These are phyloP conservation scores for Amphiprion ocellaris DNA, from an alignment of 2,113 vertebrate species.

Conservation along the genomic window DNA sequence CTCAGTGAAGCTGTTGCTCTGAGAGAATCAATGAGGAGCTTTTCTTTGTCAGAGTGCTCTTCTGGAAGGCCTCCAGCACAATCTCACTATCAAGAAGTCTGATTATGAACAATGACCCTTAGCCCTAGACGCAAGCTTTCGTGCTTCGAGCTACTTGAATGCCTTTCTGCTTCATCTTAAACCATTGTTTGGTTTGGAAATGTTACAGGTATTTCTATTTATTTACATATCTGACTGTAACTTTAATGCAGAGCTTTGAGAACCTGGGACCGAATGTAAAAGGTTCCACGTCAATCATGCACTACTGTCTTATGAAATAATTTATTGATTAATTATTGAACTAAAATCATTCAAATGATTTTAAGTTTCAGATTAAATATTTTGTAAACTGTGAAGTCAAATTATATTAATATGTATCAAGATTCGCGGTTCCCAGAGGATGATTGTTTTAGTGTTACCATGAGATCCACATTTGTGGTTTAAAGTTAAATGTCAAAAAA, in stretches of 20 bases:
- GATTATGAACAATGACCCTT: slow-evolving; percentile 25
- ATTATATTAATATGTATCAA: no score
- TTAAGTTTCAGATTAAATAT: no score
- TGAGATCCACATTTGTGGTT: no score
- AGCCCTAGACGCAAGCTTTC: slow-evolving; percentile 4
- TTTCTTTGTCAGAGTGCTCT: slow-evolving; percentile 55
- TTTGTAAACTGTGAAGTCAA: no score
- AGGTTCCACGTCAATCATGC: no score
- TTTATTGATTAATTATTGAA: background rate
- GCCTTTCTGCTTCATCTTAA: background rate
- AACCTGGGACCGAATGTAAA: no score
- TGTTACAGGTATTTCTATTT: background rate
- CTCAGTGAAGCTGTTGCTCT: slow-evolving; percentile 24
- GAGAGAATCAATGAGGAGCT: slow-evolving; percentile 60
- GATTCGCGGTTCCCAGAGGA: no score
- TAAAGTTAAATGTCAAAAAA: no score
- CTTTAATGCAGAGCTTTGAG: background rate
- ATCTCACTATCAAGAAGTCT: slow-evolving; percentile 46
- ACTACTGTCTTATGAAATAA: no score
- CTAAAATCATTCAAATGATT: background rate
- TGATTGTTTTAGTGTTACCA: no score
- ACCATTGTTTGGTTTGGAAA: background rate
- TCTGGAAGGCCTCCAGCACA: slow-evolving; percentile 55
- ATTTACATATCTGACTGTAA: background rate
- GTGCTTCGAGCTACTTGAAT: background rate